Base-by-base conservation (phyloP, 1,140 invertebrate genomes). In the Oedothorax gibbosus region DNA sequence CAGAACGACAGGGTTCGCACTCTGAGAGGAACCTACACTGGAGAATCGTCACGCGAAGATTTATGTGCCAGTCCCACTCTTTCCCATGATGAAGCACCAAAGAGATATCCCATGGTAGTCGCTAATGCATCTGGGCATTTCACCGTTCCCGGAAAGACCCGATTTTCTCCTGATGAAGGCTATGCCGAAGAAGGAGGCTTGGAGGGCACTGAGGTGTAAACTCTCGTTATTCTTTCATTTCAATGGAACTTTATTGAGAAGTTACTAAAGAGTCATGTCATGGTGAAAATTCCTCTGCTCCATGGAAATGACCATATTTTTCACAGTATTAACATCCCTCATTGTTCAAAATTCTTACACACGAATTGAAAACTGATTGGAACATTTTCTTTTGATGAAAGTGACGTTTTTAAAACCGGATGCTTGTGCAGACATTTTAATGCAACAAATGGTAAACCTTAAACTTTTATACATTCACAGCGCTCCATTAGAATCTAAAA, bases 181-280 rank as follows among this genome's bases (percentile, higher is more conserved):
- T 97, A 96, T 88, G 96, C 96, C 89, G 88, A 89, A 75, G 96
- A 97, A 91, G 35, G 35, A 35, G 95, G 80, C 12, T 87, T 89
- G 85, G 96, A 95, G 89, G 96, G 95, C 64, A 97, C 96, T 21
- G 96, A 97, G 90, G 96, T 97, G 89, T 97, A 93, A 92, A 60
- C 54, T 71, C 54, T 71, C n/a, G 51, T 60, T 60, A 14, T n/a
- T n/a, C 57, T 60, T n/a, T n/a, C 57, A 14, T 71, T 68, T 15
- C 10, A 53, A 51, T 71, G 69, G 54, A 71, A 71, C 15, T 54
- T 15, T 54, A 11, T n/a, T 71, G 11, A 15, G 9, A 51, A 53
- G 64, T 21, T 56, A 56, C 50, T 77, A 50, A 50, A 54, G 57
- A 68, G n/a, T 35, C 72, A 64, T 8, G 54, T 75, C 35, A 75